Conservation (phyloP, 1,140 invertebrate genomes). For the Pogonognathellus flavescens region DNA sequence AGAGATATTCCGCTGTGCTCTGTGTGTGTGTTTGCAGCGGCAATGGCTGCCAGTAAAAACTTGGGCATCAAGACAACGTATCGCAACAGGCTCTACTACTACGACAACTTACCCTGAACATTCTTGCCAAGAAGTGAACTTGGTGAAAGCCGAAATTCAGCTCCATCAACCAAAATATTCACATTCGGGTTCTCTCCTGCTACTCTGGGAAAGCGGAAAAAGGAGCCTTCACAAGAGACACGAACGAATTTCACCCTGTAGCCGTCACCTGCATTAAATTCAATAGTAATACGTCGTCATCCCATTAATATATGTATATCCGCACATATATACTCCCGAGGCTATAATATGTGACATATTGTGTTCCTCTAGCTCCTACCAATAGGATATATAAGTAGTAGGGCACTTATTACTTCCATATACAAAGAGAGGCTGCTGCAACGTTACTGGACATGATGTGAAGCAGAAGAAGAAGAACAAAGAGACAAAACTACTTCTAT, state of each 20-base stretch:
- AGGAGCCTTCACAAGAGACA: background rate
- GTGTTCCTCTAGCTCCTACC: no score
- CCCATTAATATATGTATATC: no score
- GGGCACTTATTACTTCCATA: no score
- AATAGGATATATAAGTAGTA: no score
- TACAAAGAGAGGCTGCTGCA: no score
- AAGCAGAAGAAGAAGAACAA: no score
- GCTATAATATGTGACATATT: no score
- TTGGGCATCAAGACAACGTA: slow-evolving; percentile 28
- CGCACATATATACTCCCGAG: no score
- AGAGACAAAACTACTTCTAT: no score
- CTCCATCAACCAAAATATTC: background rate
- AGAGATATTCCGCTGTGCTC: background rate
- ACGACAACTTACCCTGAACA: slow-evolving; percentile 1
- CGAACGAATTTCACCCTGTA: background rate
- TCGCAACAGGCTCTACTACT: slow-evolving; percentile 46
- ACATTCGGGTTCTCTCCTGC: background rate
- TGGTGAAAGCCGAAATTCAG: background rate
- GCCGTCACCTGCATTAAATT: background rate
- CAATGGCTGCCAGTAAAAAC: slow-evolving; percentile 53
- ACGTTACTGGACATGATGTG: no score
- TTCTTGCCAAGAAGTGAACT: background rate
- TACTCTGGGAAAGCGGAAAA: background rate
- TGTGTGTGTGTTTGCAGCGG: slow-evolving; percentile 6
- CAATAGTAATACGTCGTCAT: no score